A percentile compares a stretch with the other conserved stretches of the same genome.
Evolutionary conservation across 2,113 vertebrate species (phyloP).

Genomic region (Phoxinus phoxinus): DNA sequence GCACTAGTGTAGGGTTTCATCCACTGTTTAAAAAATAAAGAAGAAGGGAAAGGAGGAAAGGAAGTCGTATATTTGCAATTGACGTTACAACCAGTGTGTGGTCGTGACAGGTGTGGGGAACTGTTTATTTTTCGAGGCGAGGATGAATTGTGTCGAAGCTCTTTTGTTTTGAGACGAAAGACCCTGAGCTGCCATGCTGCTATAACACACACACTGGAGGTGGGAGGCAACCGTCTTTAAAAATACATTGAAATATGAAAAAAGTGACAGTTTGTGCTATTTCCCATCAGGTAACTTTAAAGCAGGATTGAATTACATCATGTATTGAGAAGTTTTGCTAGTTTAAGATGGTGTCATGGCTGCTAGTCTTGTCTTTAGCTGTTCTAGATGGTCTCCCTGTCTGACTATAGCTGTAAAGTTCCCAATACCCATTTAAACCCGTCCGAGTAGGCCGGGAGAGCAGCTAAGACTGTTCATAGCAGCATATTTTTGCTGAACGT

Average conservation of each 20-base stretch:
- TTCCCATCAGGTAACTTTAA: neutral
- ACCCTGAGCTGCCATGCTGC: neutral
- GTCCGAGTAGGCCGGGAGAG: neutral
- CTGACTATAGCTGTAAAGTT: neutral
- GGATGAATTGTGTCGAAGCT: neutral
- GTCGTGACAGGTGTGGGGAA: conserved; percentile 24
- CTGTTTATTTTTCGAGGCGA: neutral
- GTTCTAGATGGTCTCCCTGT: neutral
- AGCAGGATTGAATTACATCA: neutral
- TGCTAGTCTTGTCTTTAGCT: neutral
- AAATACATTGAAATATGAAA: neutral
- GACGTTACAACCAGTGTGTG: neutral
- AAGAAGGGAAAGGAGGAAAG: conserved; percentile 1
- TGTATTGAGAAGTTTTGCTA: neutral
- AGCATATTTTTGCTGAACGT: neutral
- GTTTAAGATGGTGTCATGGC: neutral
- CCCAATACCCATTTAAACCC: neutral
- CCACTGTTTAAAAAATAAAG: neutral
- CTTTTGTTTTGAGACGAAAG: neutral
- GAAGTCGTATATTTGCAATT: neutral
- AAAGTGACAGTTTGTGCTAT: neutral
- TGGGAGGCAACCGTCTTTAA: conserved; percentile 18
- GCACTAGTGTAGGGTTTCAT: neutral
- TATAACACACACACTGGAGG: neutral
- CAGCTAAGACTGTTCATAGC: neutral